A percentile compares a stretch with the other conserved stretches of the same genome.
phyloP scores from a whole-genome alignment of 2,113 vertebrate genomes.

The Hippocampus zosterae region DNA sequence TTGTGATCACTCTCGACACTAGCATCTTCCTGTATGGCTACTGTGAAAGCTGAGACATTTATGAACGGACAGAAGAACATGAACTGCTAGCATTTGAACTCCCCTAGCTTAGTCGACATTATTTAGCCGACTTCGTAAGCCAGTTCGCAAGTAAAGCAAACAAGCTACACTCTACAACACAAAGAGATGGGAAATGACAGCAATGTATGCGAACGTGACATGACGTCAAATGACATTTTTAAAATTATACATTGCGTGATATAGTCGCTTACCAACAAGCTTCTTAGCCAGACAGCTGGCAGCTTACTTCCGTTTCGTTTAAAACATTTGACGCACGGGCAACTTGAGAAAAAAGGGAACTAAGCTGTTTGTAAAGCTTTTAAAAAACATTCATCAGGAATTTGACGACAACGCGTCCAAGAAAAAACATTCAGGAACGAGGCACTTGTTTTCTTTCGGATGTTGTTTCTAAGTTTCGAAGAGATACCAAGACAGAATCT shows the following conservation, averaged over 20 bases:
- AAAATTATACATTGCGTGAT: neutral
- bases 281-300: conserved; percentile 63
- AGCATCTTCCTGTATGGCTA: neutral
- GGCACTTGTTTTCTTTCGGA: neutral
- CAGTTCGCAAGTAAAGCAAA: neutral
- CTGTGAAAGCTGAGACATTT: neutral
- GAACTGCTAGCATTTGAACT: neutral
- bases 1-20: neutral
- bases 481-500: neutral
- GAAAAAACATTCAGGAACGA: neutral
- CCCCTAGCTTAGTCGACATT: neutral
- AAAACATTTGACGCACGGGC: conserved; percentile 49
- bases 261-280: conserved; percentile 61
- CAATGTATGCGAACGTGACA: neutral
- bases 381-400: neutral
- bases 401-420: neutral
- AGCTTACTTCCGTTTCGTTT: conserved; percentile 70
- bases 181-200: neutral
- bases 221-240: neutral
- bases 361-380: neutral
- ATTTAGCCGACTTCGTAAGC: neutral
- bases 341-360: conserved; percentile 6
- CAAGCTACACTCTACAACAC: conserved; percentile 9
- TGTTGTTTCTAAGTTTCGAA: neutral
- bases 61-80: neutral